These are phyloP conservation scores for Chroicocephalus ridibundus DNA, from an alignment of 2,113 vertebrate genomes.

Conservation along the genomic window DNA sequence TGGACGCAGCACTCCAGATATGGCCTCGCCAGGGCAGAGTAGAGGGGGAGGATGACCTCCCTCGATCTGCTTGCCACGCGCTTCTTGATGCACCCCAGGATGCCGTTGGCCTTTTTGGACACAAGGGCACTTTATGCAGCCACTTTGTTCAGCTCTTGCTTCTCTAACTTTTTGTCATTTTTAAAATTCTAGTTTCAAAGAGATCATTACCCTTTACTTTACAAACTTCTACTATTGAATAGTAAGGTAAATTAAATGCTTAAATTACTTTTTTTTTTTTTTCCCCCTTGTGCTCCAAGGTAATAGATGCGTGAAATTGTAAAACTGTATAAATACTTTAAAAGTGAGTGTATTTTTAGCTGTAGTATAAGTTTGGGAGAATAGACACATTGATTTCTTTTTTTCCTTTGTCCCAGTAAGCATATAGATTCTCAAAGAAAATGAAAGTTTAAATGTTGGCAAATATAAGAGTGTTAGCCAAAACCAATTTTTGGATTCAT, in stretches of 20 bases:
- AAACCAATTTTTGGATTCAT: neutral
- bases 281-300: neutral
- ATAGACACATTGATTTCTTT: neutral
- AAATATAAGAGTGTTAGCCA: neutral
- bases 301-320: neutral
- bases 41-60: too few species aligned
- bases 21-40: too few species aligned
- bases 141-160: neutral
- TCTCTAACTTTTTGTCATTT: neutral
- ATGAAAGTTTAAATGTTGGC: neutral
- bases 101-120: too few species aligned
- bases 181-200: neutral
- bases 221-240: neutral
- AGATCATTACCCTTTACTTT: neutral
- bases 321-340: neutral
- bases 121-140: neutral
- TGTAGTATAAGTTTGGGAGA: neutral
- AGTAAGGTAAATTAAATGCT: neutral
- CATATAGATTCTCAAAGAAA: neutral
- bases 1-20: too few species aligned
- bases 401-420: neutral
- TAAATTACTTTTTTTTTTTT: neutral
- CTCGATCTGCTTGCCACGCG: too few species aligned
- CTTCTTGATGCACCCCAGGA: too few species aligned
- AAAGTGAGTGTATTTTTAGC: neutral